phyloP scores from a whole-genome alignment of 1,140 invertebrate genomes.

The Manduca sexta region DNA sequence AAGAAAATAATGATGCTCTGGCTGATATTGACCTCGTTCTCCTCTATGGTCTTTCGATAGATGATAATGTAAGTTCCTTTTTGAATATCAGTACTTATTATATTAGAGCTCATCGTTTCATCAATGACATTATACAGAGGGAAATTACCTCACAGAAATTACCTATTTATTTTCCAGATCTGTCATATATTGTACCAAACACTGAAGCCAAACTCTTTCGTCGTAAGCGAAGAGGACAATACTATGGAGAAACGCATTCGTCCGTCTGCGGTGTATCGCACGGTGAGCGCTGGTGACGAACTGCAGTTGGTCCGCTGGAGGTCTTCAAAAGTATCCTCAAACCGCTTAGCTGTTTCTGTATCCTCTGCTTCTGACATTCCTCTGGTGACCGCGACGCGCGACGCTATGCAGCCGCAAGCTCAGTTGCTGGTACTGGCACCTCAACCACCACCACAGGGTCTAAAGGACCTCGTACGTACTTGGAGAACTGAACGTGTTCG shows the following conservation, averaged over 20 bases:
- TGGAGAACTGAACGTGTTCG: slow-evolving; percentile 18
- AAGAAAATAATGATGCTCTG: background rate
- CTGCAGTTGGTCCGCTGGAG: slow-evolving; percentile 18
- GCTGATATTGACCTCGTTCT: slow-evolving; percentile 15
- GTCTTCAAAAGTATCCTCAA: background rate
- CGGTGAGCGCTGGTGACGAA: slow-evolving; percentile 6
- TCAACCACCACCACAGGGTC: slow-evolving; percentile 2
- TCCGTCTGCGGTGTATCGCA: slow-evolving; percentile 13
- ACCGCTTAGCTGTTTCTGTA: slow-evolving; percentile 69
- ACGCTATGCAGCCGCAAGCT: slow-evolving; percentile 78
- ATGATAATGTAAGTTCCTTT: slow-evolving; percentile 20
- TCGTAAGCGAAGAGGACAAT: slow-evolving; percentile 11
- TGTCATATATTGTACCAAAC: slow-evolving; percentile 12
- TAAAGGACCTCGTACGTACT: slow-evolving; percentile 48
- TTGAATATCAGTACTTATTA: no score
- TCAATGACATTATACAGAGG: background rate
- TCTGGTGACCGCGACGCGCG: slow-evolving; percentile 78
- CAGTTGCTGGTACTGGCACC: slow-evolving; percentile 65
- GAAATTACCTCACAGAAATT: background rate
- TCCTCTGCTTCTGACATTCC: slow-evolving; percentile 79
- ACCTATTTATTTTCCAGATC: slow-evolving; percentile 11
- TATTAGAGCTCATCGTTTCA: no score
- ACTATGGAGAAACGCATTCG: background rate
- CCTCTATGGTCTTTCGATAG: slow-evolving; percentile 13
- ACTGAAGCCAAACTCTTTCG: slow-evolving; percentile 10